These are phyloP conservation scores for Esperia sulphurella DNA, from an alignment of 2,888 invertebrate genomes.

Conservation along the genomic window DNA sequence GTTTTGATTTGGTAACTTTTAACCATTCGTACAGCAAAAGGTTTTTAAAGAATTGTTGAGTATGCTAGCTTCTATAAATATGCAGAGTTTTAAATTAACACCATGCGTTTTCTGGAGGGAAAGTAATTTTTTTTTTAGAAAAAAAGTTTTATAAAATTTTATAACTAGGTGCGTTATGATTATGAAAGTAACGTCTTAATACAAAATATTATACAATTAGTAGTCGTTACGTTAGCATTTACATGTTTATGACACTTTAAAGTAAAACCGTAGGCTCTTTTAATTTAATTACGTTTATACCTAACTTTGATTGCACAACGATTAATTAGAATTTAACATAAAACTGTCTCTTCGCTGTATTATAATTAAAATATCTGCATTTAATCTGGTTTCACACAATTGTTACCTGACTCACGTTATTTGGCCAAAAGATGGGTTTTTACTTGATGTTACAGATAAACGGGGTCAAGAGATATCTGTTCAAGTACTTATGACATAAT, in stretches of 20 bases:
- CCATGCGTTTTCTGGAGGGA: too few relatives aligned
- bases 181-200: background rate
- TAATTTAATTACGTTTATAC: background rate
- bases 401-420: background rate
- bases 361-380: background rate
- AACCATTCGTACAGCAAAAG: too few relatives aligned
- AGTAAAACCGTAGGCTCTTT: background rate
- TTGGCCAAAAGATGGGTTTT: background rate
- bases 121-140: too few relatives aligned
- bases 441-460: background rate
- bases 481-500: background rate
- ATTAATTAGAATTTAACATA: background rate
- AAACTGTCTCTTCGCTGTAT: background rate
- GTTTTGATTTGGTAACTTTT: too few relatives aligned
- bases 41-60: too few relatives aligned
- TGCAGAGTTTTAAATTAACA: too few relatives aligned
- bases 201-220: background rate
- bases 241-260: background rate
- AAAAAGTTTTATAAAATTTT: too few relatives aligned
- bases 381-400: background rate
- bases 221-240: background rate
- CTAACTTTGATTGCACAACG: background rate
- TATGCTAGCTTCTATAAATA: too few relatives aligned
- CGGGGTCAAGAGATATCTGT: background rate
- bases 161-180: background rate